Percentiles rank a stretch among this genome's conserved stretches.
Conservation (phyloP, 1,140 invertebrate genomes). For the Aleiodes sp. region DNA sequence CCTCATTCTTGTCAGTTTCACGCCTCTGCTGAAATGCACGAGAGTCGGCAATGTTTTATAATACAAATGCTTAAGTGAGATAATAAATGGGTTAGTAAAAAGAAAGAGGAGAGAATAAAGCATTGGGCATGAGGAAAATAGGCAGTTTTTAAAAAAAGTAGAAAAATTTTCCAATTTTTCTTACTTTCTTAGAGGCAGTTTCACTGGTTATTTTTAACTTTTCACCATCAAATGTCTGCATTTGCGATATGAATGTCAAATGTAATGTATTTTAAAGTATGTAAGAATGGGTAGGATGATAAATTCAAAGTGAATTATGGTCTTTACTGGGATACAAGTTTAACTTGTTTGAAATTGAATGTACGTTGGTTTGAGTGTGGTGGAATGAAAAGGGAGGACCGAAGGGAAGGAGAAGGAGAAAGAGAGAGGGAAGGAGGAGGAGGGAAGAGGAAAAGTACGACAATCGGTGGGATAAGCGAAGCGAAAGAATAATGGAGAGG, state of each 20-base stretch:
- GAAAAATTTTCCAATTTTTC: too few species aligned
- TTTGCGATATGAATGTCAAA: conserved; percentile 28
- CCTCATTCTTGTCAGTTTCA: conserved; percentile 34
- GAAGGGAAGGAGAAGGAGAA: neutral
- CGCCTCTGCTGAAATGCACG: conserved; percentile 22
- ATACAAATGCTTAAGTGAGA: conserved; percentile 13
- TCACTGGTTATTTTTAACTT: too few species aligned
- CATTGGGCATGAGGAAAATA: neutral
- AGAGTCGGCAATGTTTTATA: conserved; percentile 26
- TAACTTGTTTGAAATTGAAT: conserved; percentile 17
- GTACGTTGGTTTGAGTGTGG: neutral
- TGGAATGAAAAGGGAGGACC: neutral
- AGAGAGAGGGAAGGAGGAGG: neutral
- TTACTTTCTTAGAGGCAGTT: too few species aligned
- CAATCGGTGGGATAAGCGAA: neutral
- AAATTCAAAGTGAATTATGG: conserved; percentile 18
- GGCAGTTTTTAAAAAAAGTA: too few species aligned
- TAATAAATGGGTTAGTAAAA: conserved; percentile 12
- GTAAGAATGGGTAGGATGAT: neutral
- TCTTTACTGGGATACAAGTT: conserved; percentile 3
- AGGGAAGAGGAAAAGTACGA: neutral
- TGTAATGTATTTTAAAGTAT: conserved; percentile 26
- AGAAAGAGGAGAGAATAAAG: neutral
- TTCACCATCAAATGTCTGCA: conserved; percentile 17
- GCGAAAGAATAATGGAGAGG: conserved; percentile 6